These are phyloP conservation scores for Eupithecia subumbrata DNA, from an alignment of 2,888 invertebrate genomes.

Conservation along the genomic window DNA sequence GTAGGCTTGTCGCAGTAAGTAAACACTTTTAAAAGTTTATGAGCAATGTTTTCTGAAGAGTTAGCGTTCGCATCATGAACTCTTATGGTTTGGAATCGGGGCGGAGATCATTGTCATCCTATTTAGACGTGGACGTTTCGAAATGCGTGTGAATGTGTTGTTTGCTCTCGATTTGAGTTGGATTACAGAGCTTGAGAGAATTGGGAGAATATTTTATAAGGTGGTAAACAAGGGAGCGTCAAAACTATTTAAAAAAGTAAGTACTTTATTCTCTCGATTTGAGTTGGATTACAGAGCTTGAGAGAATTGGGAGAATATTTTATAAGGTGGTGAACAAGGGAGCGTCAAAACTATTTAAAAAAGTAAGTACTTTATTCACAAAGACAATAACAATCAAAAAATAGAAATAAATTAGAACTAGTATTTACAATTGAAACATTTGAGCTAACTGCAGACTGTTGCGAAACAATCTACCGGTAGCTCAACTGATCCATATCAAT, in stretches of 20 bases:
- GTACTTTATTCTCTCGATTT: conserved; percentile 45
- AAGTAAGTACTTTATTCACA: too few relatives aligned
- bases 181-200: conserved; percentile 19
- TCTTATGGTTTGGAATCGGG: conserved; percentile 75
- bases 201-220: neutral
- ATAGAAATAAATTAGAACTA: too few relatives aligned
- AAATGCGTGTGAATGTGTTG: conserved; percentile 55
- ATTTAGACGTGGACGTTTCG: conserved; percentile 68
- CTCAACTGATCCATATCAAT: too few relatives aligned
- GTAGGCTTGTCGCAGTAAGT: conserved; percentile 75
- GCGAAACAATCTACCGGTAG: too few relatives aligned
- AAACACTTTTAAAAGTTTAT: conserved; percentile 83
- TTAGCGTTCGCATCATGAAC: conserved; percentile 79
- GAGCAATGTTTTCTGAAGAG: conserved; percentile 78
- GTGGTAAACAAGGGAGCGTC: neutral
- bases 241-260: neutral
- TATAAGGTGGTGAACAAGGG: neutral
- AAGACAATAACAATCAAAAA: too few relatives aligned
- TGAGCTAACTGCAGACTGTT: too few relatives aligned
- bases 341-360: neutral
- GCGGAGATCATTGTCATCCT: conserved; percentile 62
- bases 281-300: conserved; percentile 29
- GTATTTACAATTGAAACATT: too few relatives aligned
- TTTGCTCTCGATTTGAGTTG: conserved; percentile 47
- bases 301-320: conserved; percentile 1